Evolutionary conservation across 1,140 invertebrate genomes (phyloP), one percentile per base, ranked within the genome.

Genomic region (Steinernema feltiae): DNA sequence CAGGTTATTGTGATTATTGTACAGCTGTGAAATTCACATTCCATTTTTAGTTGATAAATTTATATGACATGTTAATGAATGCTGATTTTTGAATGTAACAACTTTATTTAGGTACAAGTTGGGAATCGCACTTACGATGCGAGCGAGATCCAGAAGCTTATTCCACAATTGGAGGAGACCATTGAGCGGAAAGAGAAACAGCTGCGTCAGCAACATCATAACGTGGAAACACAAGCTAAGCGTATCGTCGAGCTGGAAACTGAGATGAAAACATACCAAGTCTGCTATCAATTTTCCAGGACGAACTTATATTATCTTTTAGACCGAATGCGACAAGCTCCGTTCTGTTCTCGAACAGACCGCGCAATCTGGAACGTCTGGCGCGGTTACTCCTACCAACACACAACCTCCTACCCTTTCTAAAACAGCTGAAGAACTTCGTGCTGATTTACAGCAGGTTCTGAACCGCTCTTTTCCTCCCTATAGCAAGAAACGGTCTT

Each of bases 251-350:
- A 81, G 18, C 73, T 85, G 3, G 84, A 85, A 71, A 31, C 21
- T 15, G 84, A 85, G 70, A 84, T 85, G 32, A 82, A 78, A 48
- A 72, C 74, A 32, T 71, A 84, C 35, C 83, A 83, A 81, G 82
- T 83, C 15, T 48, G 32, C 21, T 24, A 30, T 48, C 31, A 15
- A 1, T 21, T 48, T 17, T 82, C 41, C 46, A 70, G 32, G 32
- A 21, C 69, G 31, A 29, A 75, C n/a, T 31, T 24, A 0, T 21
- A 78, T n/a, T 29, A 41, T 76, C 72, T 81, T 82, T 48, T 35
- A 86, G 80, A 82, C 79, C 63, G 85, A 85, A 83, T 85, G 84
- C 75, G 84, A 85, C 74, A 85, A 85, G 73, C 75, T 85, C n/a
- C 83, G 84, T 15, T 85, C 84, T 0, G 84, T 85, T 12, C 76